These are phyloP conservation scores for Passerculus sandwichensis DNA, from an alignment of 2,797 vertebrate genomes.

Conservation along the genomic window DNA sequence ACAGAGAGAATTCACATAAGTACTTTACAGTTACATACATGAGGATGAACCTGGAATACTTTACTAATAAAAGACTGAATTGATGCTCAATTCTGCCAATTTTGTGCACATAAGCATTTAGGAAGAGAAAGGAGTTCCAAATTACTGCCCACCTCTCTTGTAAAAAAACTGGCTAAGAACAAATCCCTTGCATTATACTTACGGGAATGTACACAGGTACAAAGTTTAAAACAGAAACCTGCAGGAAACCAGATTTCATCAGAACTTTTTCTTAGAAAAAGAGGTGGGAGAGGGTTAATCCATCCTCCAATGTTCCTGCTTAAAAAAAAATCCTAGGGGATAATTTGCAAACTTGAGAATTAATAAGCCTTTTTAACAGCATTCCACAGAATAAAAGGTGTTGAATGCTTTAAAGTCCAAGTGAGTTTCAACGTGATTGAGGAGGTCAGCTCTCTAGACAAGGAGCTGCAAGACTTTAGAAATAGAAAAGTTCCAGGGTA, in stretches of 20 bases:
- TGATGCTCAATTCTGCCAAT: neutral
- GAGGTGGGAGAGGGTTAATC: rapidly evolving
- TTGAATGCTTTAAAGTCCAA: neutral
- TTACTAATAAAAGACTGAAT: neutral
- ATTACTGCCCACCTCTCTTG: neutral
- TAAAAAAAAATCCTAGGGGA: neutral
- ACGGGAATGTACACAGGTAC: neutral
- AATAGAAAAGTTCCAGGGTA: neutral
- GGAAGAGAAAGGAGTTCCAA: neutral
- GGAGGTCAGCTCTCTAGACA: neutral
- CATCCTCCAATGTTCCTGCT: neutral
- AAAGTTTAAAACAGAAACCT: neutral
- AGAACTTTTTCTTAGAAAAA: neutral
- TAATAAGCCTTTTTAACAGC: neutral
- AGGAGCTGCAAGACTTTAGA: neutral
- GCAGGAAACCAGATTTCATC: neutral
- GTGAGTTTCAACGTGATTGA: neutral
- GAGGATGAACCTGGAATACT: neutral
- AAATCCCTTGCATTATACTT: neutral
- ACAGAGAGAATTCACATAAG: neutral
- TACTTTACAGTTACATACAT: neutral
- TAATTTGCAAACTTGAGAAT: neutral
- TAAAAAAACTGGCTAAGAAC: neutral
- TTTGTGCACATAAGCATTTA: neutral
- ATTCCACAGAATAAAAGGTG: neutral